These are phyloP conservation scores for Ascidia mentula DNA, from an alignment of 23 tunicate species.

Conservation along the genomic window DNA sequence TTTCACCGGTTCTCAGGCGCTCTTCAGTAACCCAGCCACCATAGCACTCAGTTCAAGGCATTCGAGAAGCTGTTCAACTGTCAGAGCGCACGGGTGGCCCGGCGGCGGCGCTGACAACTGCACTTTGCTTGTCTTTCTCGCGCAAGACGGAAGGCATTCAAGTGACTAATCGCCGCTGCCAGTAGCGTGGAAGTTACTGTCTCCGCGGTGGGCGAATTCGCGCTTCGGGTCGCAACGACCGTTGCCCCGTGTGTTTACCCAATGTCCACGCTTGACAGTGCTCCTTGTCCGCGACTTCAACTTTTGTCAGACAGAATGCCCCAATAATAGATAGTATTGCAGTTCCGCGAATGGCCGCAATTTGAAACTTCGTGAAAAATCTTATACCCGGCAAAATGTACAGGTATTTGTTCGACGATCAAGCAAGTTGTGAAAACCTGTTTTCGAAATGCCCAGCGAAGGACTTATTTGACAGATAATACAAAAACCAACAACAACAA, in stretches of 20 bases:
- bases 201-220: background rate
- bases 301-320: background rate
- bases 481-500: no score
- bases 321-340: background rate
- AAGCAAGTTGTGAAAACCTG: no score
- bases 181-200: background rate
- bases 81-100: conserved; percentile 9
- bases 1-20: background rate
- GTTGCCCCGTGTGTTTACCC: background rate
- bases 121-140: conserved; percentile 6
- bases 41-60: no score
- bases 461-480: no score
- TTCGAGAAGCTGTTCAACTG: background rate
- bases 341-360: no score
- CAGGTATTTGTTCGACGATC: no score
- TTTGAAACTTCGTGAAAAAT: no score
- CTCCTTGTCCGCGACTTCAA: background rate
- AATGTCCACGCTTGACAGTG: background rate
- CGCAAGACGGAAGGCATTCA: conserved; percentile 6
- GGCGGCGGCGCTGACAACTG: background rate
- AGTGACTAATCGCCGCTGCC: conserved; percentile 10
- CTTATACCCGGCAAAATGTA: no score
- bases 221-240: background rate
- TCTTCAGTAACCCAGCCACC: no score
- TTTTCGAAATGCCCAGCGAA: no score